Evolutionary conservation across 2,888 invertebrate species (phyloP).

Genomic region (Plebejus melissa): DNA sequence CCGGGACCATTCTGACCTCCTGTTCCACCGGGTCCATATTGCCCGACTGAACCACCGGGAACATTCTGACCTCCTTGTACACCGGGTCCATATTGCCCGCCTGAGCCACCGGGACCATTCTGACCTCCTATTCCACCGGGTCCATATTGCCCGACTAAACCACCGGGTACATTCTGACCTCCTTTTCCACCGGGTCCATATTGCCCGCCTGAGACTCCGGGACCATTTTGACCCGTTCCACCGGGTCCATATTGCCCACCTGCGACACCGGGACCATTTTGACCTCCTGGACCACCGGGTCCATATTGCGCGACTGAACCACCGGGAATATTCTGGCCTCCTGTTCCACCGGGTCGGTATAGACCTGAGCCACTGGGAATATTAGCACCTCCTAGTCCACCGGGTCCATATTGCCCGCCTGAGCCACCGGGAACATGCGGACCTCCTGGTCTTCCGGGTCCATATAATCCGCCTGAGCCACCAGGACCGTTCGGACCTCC

Average conservation of each 20-base stretch:
- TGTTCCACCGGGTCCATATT: constrained; percentile 28
- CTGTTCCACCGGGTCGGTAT: constrained; percentile 24
- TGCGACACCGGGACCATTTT: constrained; percentile 29
- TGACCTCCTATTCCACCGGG: constrained; percentile 26
- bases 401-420: constrained; percentile 30
- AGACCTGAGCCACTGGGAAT: constrained; percentile 27
- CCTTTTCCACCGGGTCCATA: not conserved
- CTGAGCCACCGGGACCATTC: constrained; percentile 27
- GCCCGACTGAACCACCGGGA: constrained; percentile 24
- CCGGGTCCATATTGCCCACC: constrained; percentile 21
- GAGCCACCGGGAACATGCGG: constrained; percentile 13
- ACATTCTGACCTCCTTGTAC: constrained; percentile 31
- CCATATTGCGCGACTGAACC: constrained; percentile 32
- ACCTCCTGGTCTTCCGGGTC: constrained; percentile 34
- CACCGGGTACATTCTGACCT: constrained; percentile 29
- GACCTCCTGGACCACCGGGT: constrained; percentile 12
- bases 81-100: constrained; percentile 28
- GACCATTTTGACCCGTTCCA: constrained; percentile 31
- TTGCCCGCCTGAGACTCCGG: constrained; percentile 30
- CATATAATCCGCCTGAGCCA: constrained; percentile 25
- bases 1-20: constrained; percentile 3
- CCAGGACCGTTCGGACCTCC: constrained; percentile 35
- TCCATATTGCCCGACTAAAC: constrained; percentile 26
- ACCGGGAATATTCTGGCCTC: constrained; percentile 27
- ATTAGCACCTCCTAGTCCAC: constrained; percentile 27